Conservation (phyloP, 1,140 invertebrate species). For the Periplaneta americana region DNA sequence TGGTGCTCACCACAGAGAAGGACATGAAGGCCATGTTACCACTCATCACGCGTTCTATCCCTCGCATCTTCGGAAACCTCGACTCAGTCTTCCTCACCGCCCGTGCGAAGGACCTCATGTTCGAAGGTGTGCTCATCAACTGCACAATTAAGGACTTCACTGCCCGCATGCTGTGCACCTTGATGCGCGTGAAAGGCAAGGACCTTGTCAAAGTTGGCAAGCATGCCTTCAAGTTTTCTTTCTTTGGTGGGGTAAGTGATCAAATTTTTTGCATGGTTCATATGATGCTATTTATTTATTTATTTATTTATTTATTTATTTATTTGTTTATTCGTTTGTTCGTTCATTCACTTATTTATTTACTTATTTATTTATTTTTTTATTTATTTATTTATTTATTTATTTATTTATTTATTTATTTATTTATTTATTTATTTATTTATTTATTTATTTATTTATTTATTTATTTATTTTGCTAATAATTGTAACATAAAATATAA, state of each 20-base stretch:
- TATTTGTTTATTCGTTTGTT: too few relatives aligned
- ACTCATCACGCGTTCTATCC: constrained; percentile 44
- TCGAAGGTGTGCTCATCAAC: constrained; percentile 60
- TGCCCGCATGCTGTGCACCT: constrained; percentile 59
- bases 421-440: too few relatives aligned
- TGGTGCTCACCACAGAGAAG: constrained; percentile 40
- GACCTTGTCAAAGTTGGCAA: constrained; percentile 45
- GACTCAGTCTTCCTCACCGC: constrained; percentile 50
- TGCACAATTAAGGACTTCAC: constrained; percentile 65
- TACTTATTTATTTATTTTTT: too few relatives aligned
- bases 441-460: too few relatives aligned
- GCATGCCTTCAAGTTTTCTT: constrained; percentile 57
- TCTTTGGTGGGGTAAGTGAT: constrained; percentile 58
- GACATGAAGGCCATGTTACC: constrained; percentile 56
- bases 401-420: too few relatives aligned
- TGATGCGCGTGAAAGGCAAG: constrained; percentile 51
- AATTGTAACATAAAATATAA: too few relatives aligned
- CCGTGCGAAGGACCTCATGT: constrained; percentile 60
- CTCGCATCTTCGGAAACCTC: constrained; percentile 55
- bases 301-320: too few relatives aligned
- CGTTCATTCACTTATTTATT: too few relatives aligned
- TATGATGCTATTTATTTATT: too few relatives aligned
- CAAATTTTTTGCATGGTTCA: too few relatives aligned
- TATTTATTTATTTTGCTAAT: too few relatives aligned
- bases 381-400: too few relatives aligned